Percentiles rank a stretch among this genome's conserved stretches.
These are phyloP conservation scores for Ifrita kowaldi DNA, from an alignment of 2,113 vertebrate species.

Conservation along the genomic window DNA sequence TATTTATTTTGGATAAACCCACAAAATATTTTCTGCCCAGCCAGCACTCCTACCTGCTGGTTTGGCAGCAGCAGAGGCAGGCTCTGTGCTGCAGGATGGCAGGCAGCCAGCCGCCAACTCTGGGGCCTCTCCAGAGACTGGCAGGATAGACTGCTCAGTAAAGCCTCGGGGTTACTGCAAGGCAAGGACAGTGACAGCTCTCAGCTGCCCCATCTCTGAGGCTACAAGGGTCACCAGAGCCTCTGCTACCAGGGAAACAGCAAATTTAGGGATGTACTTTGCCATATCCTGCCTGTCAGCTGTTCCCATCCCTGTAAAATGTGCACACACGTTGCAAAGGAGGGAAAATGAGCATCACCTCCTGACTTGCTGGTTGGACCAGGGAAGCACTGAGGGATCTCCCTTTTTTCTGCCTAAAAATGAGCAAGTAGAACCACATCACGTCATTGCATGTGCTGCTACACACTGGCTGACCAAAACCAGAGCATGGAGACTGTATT, in stretches of 20 bases:
- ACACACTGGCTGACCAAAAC: not conserved
- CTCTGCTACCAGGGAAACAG: not conserved
- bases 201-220: fast-evolving
- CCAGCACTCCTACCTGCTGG: slow-evolving; percentile 8
- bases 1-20: slow-evolving; percentile 33
- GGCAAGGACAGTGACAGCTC: not conserved
- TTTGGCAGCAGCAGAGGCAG: not conserved
- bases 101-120: not conserved
- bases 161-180: not conserved
- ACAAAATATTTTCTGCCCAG: not conserved
- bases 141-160: not conserved
- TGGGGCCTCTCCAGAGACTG: not conserved
- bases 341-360: not conserved
- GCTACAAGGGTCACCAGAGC: not conserved
- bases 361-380: not conserved
- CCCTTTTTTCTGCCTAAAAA: not conserved
- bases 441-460: not conserved
- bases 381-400: not conserved
- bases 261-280: not conserved
- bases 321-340: fast-evolving
- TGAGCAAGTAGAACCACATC: not conserved
- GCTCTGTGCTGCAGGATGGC: not conserved
- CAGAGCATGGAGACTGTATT: not conserved
- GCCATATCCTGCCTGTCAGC: not conserved
- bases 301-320: not conserved